Evolutionary conservation across 2,888 invertebrate species (phyloP).

Genomic region (Serrognathus titanus): DNA sequence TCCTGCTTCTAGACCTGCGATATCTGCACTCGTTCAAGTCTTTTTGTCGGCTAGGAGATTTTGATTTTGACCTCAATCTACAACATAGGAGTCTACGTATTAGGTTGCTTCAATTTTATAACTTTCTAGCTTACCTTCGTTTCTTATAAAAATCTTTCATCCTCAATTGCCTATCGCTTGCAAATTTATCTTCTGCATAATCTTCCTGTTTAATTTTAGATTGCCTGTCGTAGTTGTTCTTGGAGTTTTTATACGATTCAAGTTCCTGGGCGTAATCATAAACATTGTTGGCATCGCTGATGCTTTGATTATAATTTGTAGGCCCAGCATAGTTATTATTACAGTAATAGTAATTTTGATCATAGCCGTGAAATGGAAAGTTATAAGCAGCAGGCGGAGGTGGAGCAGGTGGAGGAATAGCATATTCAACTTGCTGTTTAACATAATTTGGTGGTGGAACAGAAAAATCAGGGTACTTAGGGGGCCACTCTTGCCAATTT

Average conservation of each 20-base stretch:
- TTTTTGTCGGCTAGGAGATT: constrained; percentile 5
- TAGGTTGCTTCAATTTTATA: neutral
- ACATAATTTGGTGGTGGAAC: constrained; percentile 15
- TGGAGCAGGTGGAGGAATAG: neutral
- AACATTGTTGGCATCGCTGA: neutral
- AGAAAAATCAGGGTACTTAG: constrained; percentile 12
- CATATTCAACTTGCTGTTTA: neutral
- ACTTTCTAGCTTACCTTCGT: neutral
- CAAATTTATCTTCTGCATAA: neutral
- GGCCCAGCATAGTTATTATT: constrained; percentile 1
- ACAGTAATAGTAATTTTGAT: constrained; percentile 1
- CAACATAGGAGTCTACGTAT: neutral
- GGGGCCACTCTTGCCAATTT: constrained; percentile 5
- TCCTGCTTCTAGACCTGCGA: constrained; percentile 4
- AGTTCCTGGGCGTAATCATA: constrained; percentile 28
- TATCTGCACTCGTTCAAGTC: neutral
- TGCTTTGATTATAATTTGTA: neutral
- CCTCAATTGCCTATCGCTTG: neutral
- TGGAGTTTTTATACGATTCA: constrained; percentile 27
- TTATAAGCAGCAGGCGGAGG: neutral
- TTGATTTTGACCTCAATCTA: constrained; percentile 12
- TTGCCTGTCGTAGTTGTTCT: constrained; percentile 18
- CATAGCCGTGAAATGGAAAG: neutral
- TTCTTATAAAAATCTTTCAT: neutral
- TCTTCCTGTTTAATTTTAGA: neutral